A percentile compares a stretch with the other conserved stretches of the same genome.
Evolutionary conservation across 2,797 vertebrate species (phyloP).

Genomic region (Notoglanidium macrostoma): DNA sequence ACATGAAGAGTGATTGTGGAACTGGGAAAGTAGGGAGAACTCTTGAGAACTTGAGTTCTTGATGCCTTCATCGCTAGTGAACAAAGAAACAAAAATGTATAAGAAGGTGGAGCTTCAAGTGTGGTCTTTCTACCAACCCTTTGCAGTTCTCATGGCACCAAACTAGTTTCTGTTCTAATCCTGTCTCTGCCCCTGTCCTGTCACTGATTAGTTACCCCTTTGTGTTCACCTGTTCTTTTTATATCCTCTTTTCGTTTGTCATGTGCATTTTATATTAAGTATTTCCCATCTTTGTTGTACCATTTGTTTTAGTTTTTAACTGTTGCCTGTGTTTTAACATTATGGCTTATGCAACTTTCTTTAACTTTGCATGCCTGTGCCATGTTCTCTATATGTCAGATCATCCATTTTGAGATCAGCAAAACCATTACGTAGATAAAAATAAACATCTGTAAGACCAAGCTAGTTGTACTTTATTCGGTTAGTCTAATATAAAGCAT

Average conservation of each 20-base stretch:
- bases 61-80: background rate
- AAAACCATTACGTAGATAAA: background rate
- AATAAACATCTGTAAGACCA: background rate
- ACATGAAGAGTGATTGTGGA: background rate
- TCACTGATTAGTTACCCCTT: background rate
- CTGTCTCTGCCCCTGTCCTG: background rate
- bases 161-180: background rate
- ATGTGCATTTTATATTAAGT: background rate
- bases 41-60: background rate
- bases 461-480: background rate
- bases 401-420: background rate
- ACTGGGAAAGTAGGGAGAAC: background rate
- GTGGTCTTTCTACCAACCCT: background rate
- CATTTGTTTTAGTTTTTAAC: background rate
- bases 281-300: background rate
- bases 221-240: background rate
- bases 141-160: background rate
- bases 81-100: background rate
- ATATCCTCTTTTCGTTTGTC: too few relatives aligned
- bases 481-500: background rate
- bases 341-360: background rate
- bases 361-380: background rate
- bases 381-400: background rate
- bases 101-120: background rate
- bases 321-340: background rate